Conservation (phyloP, 2,888 invertebrate genomes). For the Philhelius pedissequus region DNA sequence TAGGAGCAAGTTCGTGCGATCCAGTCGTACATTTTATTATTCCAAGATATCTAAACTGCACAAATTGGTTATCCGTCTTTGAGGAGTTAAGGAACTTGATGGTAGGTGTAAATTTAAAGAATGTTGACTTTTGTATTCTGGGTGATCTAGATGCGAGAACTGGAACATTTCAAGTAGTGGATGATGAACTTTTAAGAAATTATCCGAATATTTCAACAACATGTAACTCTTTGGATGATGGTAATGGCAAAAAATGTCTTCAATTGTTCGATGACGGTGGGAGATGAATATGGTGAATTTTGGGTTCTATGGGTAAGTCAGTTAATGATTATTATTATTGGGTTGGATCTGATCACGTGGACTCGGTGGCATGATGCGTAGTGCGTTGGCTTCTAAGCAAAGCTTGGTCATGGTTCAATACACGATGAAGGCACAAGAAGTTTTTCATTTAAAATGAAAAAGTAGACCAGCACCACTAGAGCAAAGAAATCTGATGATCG, state of each 20-base stretch:
- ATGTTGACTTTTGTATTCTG: not conserved
- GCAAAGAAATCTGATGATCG: too few species aligned
- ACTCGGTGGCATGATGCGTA: too few species aligned
- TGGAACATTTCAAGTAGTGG: too few species aligned
- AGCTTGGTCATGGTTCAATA: too few species aligned
- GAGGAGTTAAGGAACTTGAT: not conserved
- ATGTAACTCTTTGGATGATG: not conserved
- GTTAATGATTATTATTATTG: not conserved
- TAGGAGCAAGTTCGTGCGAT: too few species aligned
- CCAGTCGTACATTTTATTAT: too few species aligned
- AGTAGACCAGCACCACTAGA: too few species aligned
- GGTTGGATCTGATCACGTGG: too few species aligned
- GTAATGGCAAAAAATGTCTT: not conserved
- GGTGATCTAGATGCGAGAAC: not conserved
- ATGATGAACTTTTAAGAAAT: not conserved
- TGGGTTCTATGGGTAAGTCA: constrained; percentile 3
- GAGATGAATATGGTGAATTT: not conserved
- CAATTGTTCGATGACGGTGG: not conserved
- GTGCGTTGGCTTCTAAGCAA: too few species aligned
- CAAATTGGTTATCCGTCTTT: not conserved
- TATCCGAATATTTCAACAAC: not conserved
- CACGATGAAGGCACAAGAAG: too few species aligned
- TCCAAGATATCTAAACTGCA: not conserved
- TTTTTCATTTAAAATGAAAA: too few species aligned
- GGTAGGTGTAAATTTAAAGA: not conserved